Conservation (phyloP, 1,140 invertebrate genomes). For the Spodoptera frugiperda region DNA sequence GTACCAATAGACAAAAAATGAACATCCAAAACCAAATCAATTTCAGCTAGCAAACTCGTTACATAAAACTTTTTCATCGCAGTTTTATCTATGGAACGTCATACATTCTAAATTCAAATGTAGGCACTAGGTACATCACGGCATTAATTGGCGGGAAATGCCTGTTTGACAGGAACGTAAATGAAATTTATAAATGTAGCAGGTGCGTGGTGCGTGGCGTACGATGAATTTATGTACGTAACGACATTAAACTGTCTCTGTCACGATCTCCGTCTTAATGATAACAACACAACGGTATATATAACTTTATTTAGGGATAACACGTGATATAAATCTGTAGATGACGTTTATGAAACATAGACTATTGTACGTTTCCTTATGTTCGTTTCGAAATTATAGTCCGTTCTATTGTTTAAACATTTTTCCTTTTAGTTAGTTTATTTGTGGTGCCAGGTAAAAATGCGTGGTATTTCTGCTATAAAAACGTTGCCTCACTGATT, state of each 20-base stretch:
- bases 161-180: constrained; percentile 17
- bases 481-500: no score
- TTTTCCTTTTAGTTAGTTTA: no score
- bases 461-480: no score
- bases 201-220: constrained; percentile 37
- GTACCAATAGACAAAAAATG: no score
- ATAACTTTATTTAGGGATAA: constrained; percentile 9
- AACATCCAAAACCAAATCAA: no score
- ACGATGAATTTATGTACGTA: constrained; percentile 31
- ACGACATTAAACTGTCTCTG: constrained; percentile 31
- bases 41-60: no score
- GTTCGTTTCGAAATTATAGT: neutral
- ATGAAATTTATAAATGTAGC: constrained; percentile 42
- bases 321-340: constrained; percentile 12
- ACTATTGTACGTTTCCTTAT: constrained; percentile 3
- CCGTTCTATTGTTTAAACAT: constrained; percentile 4
- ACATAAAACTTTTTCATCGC: neutral
- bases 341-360: constrained; percentile 21
- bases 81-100: constrained; percentile 6
- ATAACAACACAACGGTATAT: constrained; percentile 1
- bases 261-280: constrained; percentile 2
- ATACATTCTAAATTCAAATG: neutral
- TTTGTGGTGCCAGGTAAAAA: no score
- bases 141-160: constrained; percentile 32
- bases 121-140: neutral